phyloP scores from a whole-genome alignment of 37 sponge, comb jelly and placozoan genomes.

The Petrosia ficiformis region DNA sequence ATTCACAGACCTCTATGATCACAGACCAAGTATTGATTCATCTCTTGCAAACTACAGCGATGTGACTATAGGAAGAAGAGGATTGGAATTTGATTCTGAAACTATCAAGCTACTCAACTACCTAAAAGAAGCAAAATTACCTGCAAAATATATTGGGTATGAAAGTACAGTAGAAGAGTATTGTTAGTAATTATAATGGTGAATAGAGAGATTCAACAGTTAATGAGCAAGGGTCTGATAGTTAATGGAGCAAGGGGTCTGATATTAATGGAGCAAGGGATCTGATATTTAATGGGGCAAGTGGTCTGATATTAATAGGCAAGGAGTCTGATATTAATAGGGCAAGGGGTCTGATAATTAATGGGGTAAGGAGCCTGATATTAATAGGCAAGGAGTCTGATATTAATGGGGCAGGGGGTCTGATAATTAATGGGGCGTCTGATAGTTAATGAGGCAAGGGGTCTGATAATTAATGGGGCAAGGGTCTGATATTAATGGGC shows the following conservation, averaged over 20 bases:
- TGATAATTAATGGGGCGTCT: too few relatives aligned
- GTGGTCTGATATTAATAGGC: too few relatives aligned
- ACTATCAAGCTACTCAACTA: conserved; percentile 49
- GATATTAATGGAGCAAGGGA: neutral
- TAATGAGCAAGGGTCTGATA: too few relatives aligned
- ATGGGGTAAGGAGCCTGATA: too few relatives aligned
- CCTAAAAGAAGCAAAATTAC: conserved; percentile 72
- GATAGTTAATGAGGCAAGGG: too few relatives aligned
- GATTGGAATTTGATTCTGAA: conserved; percentile 68
- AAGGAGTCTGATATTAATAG: too few relatives aligned
- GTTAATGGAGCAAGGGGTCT: too few relatives aligned
- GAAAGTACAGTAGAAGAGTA: neutral
- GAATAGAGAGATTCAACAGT: neutral
- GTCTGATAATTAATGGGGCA: too few relatives aligned
- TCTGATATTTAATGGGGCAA: neutral
- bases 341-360: too few relatives aligned
- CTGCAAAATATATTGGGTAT: conserved; percentile 80
- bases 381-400: too few relatives aligned
- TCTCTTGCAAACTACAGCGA: conserved; percentile 36
- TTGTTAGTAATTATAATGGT: neutral
- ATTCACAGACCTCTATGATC: conserved; percentile 63
- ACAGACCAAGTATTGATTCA: conserved; percentile 32
- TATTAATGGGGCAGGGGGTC: too few relatives aligned
- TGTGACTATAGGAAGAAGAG: conserved; percentile 30
- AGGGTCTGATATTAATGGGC: too few relatives aligned